Evolutionary conservation across 2,113 vertebrate species (phyloP), one percentile per base, ranked within the genome.

Genomic region (Nibea albiflora): DNA sequence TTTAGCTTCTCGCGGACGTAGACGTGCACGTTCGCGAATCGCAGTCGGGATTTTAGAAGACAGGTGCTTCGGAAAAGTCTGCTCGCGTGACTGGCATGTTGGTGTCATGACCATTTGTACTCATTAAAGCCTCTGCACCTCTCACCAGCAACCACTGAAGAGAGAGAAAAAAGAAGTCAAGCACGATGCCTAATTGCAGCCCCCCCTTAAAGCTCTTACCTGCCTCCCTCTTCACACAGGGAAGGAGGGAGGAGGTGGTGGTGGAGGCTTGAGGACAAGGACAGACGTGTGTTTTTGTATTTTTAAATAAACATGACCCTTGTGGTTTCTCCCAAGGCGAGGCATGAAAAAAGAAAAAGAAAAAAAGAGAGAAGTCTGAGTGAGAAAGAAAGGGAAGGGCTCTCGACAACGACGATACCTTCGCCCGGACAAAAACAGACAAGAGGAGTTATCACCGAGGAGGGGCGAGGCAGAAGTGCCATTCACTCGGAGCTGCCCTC

Each of bases 401-500:
- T 91, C 95, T 96, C 91, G 80, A 92, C 26, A 50, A 90, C 92
- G 90, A 93, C 90, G 95, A 94, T 93, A 93, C 94, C 92, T 92
- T 91, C 82, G 67, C 87, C 89, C 44, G 35, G 86, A 91, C 85
- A 95, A 94, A 93, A 88, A 78, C 65, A 92, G 90, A 87, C 83
- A 71, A 93, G 94, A 87, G 94, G 94, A 91, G 96, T 96, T 96
- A 96, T 96, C 94, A 93, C 85, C 64, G 91, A 79, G 89, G 77
- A 85, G 66, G 84, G 3, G 64, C 28, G 83, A 69, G 57, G 67
- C 46, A 74, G 93, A 96, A 96, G 96, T 94, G 94, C 94, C 94
- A 95, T 95, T 96, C 95, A 94, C 96, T 97, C 92, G 90, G 92
- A 93, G 91, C 93, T 90, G 92, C 88, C 76, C 95, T 78, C 95